phyloP scores from a whole-genome alignment of 2,888 invertebrate genomes.

The Osmoderma eremita region DNA sequence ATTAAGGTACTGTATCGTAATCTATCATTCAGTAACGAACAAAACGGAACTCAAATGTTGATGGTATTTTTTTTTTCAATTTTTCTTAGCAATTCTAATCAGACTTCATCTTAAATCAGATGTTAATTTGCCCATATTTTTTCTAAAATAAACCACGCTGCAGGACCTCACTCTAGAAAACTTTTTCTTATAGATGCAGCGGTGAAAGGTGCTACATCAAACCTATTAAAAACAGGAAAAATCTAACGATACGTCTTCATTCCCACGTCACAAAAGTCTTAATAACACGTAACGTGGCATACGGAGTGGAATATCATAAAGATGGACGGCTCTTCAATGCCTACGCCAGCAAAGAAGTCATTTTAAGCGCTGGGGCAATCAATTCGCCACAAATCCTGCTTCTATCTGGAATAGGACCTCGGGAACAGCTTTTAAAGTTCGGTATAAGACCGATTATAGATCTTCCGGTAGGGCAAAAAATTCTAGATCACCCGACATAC shows the following conservation, averaged over 20 bases:
- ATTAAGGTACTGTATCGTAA: neutral
- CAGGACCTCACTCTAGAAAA: conserved; percentile 70
- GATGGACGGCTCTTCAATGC: conserved; percentile 65
- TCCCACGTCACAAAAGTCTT: conserved; percentile 73
- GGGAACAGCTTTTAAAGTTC: conserved; percentile 67
- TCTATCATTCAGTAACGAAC: too few relatives aligned
- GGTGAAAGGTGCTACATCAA: conserved; percentile 78
- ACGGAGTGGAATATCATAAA: conserved; percentile 70
- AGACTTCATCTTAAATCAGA: too few relatives aligned
- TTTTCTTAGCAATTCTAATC: too few relatives aligned
- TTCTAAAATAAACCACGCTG: conserved; percentile 63
- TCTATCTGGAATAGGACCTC: conserved; percentile 80
- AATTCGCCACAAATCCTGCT: conserved; percentile 81
- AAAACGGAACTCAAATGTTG: too few relatives aligned
- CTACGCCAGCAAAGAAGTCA: conserved; percentile 74
- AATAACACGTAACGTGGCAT: conserved; percentile 71
- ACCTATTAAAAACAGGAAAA: conserved; percentile 70
- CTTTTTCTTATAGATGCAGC: conserved; percentile 75
- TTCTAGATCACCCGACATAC: conserved; percentile 76
- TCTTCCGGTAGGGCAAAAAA: conserved; percentile 73
- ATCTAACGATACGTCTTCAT: conserved; percentile 74
- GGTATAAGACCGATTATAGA: conserved; percentile 68
- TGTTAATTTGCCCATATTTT: too few relatives aligned
- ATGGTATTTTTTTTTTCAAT: too few relatives aligned
- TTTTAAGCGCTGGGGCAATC: conserved; percentile 79